Conservation (phyloP, 2,797 vertebrate genomes). For the Darevskia nairensis region DNA sequence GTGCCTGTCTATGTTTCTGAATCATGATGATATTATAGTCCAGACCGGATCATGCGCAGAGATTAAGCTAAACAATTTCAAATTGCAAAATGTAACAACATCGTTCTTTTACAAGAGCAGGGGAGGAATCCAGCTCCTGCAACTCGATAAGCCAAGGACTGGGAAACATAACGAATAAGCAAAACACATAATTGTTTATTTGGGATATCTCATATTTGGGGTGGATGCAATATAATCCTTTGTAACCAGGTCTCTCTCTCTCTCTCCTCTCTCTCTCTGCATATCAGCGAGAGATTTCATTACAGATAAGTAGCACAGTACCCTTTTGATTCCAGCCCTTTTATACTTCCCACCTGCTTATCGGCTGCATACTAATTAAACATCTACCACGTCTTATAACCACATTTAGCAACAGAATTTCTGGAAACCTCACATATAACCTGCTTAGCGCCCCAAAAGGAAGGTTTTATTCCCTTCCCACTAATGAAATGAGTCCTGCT, state of each 20-base stretch:
- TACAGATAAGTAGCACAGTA: slow-evolving; percentile 5
- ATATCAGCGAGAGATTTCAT: background rate
- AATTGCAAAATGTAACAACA: background rate
- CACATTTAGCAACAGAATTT: background rate
- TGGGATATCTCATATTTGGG: background rate
- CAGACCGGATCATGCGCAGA: slow-evolving; percentile 24
- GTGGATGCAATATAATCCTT: accelerated
- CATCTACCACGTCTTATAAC: background rate
- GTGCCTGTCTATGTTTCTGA: slow-evolving; percentile 34
- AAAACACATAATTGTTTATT: background rate
- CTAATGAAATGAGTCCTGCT: slow-evolving; percentile 25
- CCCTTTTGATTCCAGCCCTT: slow-evolving; percentile 1
- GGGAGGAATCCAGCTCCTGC: background rate
- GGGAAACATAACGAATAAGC: accelerated
- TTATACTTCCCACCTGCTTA: slow-evolving; percentile 11
- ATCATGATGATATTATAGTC: background rate
- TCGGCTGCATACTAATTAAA: slow-evolving; percentile 1
- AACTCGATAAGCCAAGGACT: background rate
- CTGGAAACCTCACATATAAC: background rate
- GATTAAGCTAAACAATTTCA: background rate
- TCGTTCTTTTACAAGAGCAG: background rate
- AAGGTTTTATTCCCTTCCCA: background rate
- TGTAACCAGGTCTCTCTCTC: background rate
- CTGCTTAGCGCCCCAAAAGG: background rate
- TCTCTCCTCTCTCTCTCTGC: background rate